Evolutionary conservation across 53 echinoderm and acorn worm species (phyloP).

Genomic region (Holothuria leucospilota): DNA sequence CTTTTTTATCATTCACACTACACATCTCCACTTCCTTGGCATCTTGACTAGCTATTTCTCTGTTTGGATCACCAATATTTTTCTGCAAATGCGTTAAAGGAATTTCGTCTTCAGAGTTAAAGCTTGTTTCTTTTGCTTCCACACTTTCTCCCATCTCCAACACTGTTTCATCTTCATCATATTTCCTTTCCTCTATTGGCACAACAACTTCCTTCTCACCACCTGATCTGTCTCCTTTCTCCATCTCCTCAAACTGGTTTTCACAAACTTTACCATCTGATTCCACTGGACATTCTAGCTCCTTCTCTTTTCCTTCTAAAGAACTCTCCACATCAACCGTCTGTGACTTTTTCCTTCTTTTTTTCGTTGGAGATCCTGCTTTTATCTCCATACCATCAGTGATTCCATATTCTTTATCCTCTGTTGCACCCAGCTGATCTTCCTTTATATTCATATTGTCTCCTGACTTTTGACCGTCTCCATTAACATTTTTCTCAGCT

Average conservation of each 20-base stretch:
- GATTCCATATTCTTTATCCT: no score
- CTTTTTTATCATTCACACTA: no score
- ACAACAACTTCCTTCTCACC: background rate
- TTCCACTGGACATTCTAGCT: background rate
- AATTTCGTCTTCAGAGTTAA: constrained; percentile 22
- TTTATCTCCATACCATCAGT: background rate
- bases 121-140: background rate
- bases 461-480: constrained; percentile 18
- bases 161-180: background rate
- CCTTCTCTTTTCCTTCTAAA: background rate
- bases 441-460: background rate
- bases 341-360: constrained; percentile 17
- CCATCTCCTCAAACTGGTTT: background rate
- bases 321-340: no score
- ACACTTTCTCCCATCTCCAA: background rate
- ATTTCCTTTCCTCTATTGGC: background rate
- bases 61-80: no score
- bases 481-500: no score
- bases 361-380: background rate
- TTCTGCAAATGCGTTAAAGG: background rate
- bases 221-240: background rate
- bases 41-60: no score
- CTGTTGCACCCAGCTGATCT: background rate
- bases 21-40: no score
- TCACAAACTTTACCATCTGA: background rate